Evolutionary conservation across 1,140 invertebrate genomes (phyloP).

Genomic region (Pseudomyrmex dendroicus): DNA sequence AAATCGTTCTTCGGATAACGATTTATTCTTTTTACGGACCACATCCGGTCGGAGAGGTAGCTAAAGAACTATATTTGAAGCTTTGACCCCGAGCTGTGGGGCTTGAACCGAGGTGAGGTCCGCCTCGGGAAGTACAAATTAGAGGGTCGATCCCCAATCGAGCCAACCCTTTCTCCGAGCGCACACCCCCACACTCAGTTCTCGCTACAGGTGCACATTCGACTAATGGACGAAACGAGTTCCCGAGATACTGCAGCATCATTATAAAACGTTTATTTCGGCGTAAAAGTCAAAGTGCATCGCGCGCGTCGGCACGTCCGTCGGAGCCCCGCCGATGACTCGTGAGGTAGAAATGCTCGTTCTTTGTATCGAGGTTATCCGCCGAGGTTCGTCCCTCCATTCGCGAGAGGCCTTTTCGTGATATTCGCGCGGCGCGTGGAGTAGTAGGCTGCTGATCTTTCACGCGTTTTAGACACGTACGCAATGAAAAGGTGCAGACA

Average conservation of each 20-base stretch:
- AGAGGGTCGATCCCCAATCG: constrained; percentile 61
- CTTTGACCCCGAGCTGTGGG: constrained; percentile 49
- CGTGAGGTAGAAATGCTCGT: constrained; percentile 65
- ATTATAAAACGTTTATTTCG: constrained; percentile 78
- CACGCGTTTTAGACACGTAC: constrained; percentile 58
- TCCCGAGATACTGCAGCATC: constrained; percentile 75
- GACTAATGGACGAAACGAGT: constrained; percentile 75
- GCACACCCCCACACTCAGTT: constrained; percentile 57
- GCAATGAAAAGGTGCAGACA: constrained; percentile 59
- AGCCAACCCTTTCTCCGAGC: constrained; percentile 68
- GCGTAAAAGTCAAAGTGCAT: constrained; percentile 75
- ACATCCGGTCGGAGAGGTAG: constrained; percentile 17
- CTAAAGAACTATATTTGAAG: constrained; percentile 60
- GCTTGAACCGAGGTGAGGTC: constrained; percentile 55
- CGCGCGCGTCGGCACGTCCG: constrained; percentile 57
- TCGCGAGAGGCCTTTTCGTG: constrained; percentile 24
- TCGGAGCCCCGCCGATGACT: constrained; percentile 61
- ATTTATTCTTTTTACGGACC: constrained; percentile 36
- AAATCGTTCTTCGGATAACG: constrained; percentile 31
- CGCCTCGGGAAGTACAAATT: constrained; percentile 69
- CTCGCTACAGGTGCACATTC: constrained; percentile 69
- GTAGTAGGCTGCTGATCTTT: constrained; percentile 56
- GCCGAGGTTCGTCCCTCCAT: constrained; percentile 31
- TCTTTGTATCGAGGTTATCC: constrained; percentile 63
- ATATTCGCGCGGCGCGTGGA: constrained; percentile 18